Base-by-base conservation (phyloP, 2,888 invertebrate species). In the Stenotaenia linearis region DNA sequence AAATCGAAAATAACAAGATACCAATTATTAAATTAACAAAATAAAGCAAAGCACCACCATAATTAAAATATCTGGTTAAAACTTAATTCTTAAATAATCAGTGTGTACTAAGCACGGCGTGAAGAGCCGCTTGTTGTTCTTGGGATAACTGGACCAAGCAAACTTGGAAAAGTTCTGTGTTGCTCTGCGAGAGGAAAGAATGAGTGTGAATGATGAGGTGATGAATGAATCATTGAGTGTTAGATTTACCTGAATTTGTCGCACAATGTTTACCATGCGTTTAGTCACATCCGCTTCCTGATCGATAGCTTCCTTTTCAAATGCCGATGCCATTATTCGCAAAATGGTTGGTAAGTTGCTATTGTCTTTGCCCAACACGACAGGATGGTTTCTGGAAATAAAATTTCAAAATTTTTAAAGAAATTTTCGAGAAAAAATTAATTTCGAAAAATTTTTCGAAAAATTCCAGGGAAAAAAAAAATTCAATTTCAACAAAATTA, bases 321-420 rank as follows among this genome's bases (percentile, higher is more conserved):
- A 92, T 0, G 96, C 95, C 86, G 97, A 95, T 0, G 96, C 95
- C 82, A 98, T 92, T 84, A 96, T 92, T 82, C 91, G 90, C 83
- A 98, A 90, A 82, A 98, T 91, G 82, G 91, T 91, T 81, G 96
- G 96, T 84, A 98, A 90, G 87, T 98, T 98, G 83, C 91, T 90
- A 84, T 96, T 95, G 85, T 96, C 92, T 80, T 90, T 91, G 79
- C 96, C 96, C 84, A 96, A 89, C 81, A 98, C 91, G 80, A 92
- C 89, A 23, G 94, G 92, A 88, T 98, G 93, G 85, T 97, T 96
- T 83, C 79, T 81, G 50, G 40, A 81, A 79, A 80, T 81, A 50
- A 40, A 76, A 50, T 30, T 21, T 21, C 12, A 18, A 40, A 45
- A 23, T 75, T n/a, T 3, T 74, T 15, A 30, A 74, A 2, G 3